phyloP scores from a whole-genome alignment of 2,888 invertebrate genomes.

The Tenthredo livida region DNA sequence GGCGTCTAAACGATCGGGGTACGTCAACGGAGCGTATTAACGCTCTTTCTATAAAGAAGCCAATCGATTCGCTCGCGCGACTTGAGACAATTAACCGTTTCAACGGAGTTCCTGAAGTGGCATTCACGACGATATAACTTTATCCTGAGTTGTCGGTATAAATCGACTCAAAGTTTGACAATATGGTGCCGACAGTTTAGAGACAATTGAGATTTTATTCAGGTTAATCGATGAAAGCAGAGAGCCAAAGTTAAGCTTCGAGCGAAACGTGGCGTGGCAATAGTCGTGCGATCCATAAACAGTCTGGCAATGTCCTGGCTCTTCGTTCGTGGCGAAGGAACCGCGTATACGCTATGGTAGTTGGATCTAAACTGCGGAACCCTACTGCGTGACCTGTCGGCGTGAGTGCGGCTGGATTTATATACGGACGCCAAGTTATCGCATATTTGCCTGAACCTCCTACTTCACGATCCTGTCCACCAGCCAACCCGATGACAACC shows the following conservation, averaged over 20 bases:
- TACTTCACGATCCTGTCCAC: slow-evolving; percentile 53
- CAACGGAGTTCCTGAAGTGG: slow-evolving; percentile 30
- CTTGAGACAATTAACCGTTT: slow-evolving; percentile 37
- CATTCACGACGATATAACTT: slow-evolving; percentile 25
- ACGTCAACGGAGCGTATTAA: slow-evolving; percentile 11
- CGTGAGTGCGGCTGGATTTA: slow-evolving; percentile 76
- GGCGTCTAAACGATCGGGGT: neutral
- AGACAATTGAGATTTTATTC: slow-evolving; percentile 44
- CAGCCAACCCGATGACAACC: slow-evolving; percentile 67
- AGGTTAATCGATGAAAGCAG: slow-evolving; percentile 19
- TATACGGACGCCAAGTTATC: slow-evolving; percentile 77
- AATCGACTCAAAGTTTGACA: slow-evolving; percentile 33
- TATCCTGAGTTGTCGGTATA: neutral
- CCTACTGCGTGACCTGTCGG: slow-evolving; percentile 77
- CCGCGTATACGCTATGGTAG: slow-evolving; percentile 18
- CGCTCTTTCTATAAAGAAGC: neutral
- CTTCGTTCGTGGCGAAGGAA: slow-evolving; percentile 41
- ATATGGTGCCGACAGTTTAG: slow-evolving; percentile 32
- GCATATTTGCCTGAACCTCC: slow-evolving; percentile 74
- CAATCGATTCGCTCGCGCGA: slow-evolving; percentile 39
- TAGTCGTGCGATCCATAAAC: slow-evolving; percentile 38
- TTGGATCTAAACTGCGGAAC: slow-evolving; percentile 57
- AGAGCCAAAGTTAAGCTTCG: neutral
- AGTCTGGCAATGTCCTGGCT: slow-evolving; percentile 40
- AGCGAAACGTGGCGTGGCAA: slow-evolving; percentile 25